Base-by-base conservation (phyloP, 2,797 vertebrate species). In the Discoglossus pictus region DNA sequence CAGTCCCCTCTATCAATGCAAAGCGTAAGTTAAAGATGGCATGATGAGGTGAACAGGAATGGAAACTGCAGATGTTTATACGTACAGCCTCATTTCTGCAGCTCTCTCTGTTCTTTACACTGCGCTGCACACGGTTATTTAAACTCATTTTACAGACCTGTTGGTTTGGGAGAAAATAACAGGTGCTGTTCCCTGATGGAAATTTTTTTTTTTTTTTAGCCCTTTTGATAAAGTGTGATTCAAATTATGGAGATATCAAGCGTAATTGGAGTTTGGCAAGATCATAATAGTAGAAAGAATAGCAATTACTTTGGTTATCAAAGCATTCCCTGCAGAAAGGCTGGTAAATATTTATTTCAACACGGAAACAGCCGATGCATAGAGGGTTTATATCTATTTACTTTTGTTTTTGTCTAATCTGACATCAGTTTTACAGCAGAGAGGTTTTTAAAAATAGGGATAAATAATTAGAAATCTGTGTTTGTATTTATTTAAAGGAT, bases 221-320 rank as follows among this genome's bases (percentile, higher is more conserved):
- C n/a, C 46, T 60, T 43, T 42, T 51, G 54, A 25, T 42, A 31
- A 59, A 60, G 43, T 52, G 27, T 17, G 17, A 67, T 43, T 52
- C 50, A 43, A 67, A 23, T 46, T 34, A 25, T 20, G 46, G 38
- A 67, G 20, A 42, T 59, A 60, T 60, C 44, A 51, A 23, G 56
- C 34, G 46, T 27, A 23, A 47, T 18, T 23, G 35, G 36, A 39
- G 35, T 20, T 18, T 59, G 10, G 21, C 50, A 52, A 47, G 23
- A 55, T 48, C 25, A 24, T 21, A 67, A 24, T n/a, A 42, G 15
- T 50, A 24, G 31, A 36, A 36, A 59, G 54, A 67, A 60, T 38
- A 17, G 60, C 38, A 51, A 59, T 42, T 42, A 13, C 16, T 31
- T 20, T 34, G n/a, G n/a, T n/a, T n/a, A n/a, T n/a, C n/a, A n/a